phyloP scores from a whole-genome alignment of 2,888 invertebrate species.

The Loripinus fragilis region DNA sequence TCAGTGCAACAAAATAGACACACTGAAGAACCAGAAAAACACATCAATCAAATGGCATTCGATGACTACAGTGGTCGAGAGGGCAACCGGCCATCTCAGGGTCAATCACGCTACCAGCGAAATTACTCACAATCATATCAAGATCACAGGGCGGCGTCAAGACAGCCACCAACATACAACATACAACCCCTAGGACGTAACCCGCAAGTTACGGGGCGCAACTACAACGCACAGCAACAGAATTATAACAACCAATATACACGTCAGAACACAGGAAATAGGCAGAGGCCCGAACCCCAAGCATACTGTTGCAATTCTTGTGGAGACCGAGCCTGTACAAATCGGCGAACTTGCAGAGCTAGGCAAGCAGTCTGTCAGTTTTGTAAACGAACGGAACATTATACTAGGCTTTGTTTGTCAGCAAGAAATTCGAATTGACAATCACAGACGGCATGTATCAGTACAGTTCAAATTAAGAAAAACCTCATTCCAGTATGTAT shows the following conservation, averaged over 20 bases:
- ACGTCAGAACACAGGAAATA: background rate
- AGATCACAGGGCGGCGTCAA: background rate
- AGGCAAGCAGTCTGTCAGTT: background rate
- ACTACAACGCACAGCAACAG: background rate
- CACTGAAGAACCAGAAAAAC: background rate
- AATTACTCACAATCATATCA: background rate
- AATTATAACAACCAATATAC: background rate
- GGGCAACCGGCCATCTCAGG: background rate
- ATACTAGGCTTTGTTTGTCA: background rate
- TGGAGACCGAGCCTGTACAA: background rate
- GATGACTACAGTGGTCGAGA: background rate
- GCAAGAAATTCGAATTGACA: background rate
- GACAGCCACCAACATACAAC: background rate
- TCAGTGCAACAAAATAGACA: background rate
- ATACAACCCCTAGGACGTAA: background rate
- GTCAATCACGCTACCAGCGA: background rate
- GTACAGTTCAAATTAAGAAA: background rate
- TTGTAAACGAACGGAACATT: background rate
- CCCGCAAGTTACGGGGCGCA: too few species aligned
- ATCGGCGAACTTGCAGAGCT: background rate
- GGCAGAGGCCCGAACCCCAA: background rate
- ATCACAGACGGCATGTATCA: background rate
- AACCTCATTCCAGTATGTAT: background rate
- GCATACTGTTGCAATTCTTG: background rate
- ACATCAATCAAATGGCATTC: background rate